Evolutionary conservation across 2,113 vertebrate species (phyloP).

Genomic region (Perccottus glenii): DNA sequence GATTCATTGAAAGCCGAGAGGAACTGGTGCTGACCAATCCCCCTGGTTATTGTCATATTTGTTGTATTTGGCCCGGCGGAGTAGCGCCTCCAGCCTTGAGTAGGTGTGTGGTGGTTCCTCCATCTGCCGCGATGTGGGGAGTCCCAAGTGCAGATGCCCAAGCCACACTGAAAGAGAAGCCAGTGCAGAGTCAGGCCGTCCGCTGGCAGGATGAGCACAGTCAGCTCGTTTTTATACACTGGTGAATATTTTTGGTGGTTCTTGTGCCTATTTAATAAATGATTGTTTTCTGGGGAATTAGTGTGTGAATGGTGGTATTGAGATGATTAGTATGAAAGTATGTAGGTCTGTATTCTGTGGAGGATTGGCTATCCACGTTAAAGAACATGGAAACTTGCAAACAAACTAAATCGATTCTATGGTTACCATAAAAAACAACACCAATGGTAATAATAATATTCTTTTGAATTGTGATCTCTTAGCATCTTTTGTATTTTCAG

Average conservation of each 20-base stretch:
- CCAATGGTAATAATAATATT: too few relatives aligned
- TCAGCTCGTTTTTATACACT: conserved; percentile 54
- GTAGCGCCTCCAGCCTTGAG: conserved; percentile 47
- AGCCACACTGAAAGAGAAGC: conserved; percentile 62
- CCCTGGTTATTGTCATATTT: conserved; percentile 71
- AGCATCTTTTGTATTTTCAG: too few relatives aligned
- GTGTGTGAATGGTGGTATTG: conserved; percentile 52
- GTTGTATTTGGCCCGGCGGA: conserved; percentile 73
- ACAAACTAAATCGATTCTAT: too few relatives aligned
- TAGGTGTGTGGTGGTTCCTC: conserved; percentile 50
- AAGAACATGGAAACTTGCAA: conserved; percentile 3
- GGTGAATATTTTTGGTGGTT: conserved; percentile 47
- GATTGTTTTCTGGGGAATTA: conserved; percentile 48
- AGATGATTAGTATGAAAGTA: conserved; percentile 42
- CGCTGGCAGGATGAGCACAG: conserved; percentile 36
- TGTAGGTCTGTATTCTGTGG: conserved; percentile 13
- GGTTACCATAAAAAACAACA: too few relatives aligned
- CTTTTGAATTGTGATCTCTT: too few relatives aligned
- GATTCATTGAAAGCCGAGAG: conserved; percentile 54
- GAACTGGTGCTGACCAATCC: conserved; percentile 37
- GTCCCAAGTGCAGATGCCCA: conserved; percentile 65
- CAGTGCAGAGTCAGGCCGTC: conserved; percentile 58
- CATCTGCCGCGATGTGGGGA: conserved; percentile 70
- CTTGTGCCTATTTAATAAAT: conserved; percentile 46
- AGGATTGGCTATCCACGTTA: not conserved